A percentile compares a stretch with the other conserved stretches of the same genome.
These are phyloP conservation scores for Arion vulgaris DNA, from an alignment of 1,140 invertebrate species.

Conservation along the genomic window DNA sequence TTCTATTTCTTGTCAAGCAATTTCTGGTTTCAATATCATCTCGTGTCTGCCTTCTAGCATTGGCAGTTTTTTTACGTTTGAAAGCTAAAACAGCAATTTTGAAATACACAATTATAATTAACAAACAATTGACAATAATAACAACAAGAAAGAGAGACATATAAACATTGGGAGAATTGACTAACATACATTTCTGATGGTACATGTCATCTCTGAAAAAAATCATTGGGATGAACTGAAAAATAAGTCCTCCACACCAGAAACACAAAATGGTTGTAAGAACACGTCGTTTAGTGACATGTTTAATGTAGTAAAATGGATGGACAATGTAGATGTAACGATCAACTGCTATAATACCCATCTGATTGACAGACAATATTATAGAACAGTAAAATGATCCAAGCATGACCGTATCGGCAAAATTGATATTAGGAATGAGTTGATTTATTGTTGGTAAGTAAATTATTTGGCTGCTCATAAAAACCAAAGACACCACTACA, in stretches of 20 bases:
- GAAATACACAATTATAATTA: not conserved
- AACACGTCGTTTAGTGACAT: not conserved
- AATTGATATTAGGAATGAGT: not conserved
- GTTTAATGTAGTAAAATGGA: constrained; percentile 1
- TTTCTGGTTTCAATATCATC: too few relatives aligned
- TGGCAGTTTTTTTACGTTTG: not conserved
- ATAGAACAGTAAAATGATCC: too few relatives aligned
- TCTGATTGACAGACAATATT: not conserved
- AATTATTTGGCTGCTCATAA: not conserved
- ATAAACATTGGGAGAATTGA: not conserved
- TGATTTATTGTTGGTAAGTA: not conserved
- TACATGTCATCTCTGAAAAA: not conserved
- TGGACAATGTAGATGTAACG: not conserved
- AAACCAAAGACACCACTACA: not conserved
- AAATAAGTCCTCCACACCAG: not conserved
- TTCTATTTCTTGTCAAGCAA: too few relatives aligned
- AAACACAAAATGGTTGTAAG: not conserved
- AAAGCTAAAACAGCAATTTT: not conserved
- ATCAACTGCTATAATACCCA: not conserved
- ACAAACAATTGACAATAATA: not conserved
- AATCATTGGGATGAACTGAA: not conserved
- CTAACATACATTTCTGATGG: not conserved
- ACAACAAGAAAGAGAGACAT: not conserved
- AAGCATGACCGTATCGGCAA: not conserved
- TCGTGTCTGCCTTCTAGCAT: not conserved